Base-by-base conservation (phyloP, 2,113 vertebrate species). In the Chaetodon auriga region DNA sequence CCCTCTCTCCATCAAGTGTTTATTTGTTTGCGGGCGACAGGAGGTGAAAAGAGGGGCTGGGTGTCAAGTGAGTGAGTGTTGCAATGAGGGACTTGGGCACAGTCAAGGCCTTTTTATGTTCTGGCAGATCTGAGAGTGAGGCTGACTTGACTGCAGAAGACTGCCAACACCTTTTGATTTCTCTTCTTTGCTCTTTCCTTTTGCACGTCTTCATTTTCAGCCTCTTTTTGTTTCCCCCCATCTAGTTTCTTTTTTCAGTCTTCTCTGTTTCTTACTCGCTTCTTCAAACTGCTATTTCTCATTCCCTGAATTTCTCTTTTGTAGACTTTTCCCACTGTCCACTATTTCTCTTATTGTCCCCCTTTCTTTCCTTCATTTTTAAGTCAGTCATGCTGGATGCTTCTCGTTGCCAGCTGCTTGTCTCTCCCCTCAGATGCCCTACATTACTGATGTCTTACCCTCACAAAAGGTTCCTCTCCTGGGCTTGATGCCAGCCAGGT, bases 241-340 rank as follows among this genome's bases (percentile, higher is more conserved):
- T 58, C 58, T 53, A 36, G 38, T 80, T 63, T 51, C 63, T 77
- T 38, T 75, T 25, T 75, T 75, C 68, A 30, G 41, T 78, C 43
- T 38, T 82, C n/a, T 75, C 25, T 46, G 14, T 13, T 54, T 51
- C 49, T 49, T 30, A 53, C 51, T 25, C n/a, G 23, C 41, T 70
- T 48, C 13, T 43, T 60, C 14, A 12, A 48, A 65, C 16, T 30
- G 3, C 30, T 30, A 53, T 45, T 9, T 12, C 45, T 51, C 49
- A 49, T 71, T 63, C n/a, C 19, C 62, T 75, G 23, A 71, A 36
- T 86, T 68, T 88, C 25, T 60, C 80, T 68, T 6, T 38, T 92
- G 90, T 93, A 85, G 86, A 78, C 89, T 90, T 93, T 93, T 93
- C 91, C 88, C 90, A 92, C 90, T 92, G 71, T 87, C 84, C 64